These are phyloP conservation scores for Philhelius pedissequus DNA, from an alignment of 2,888 invertebrate genomes.

Conservation along the genomic window DNA sequence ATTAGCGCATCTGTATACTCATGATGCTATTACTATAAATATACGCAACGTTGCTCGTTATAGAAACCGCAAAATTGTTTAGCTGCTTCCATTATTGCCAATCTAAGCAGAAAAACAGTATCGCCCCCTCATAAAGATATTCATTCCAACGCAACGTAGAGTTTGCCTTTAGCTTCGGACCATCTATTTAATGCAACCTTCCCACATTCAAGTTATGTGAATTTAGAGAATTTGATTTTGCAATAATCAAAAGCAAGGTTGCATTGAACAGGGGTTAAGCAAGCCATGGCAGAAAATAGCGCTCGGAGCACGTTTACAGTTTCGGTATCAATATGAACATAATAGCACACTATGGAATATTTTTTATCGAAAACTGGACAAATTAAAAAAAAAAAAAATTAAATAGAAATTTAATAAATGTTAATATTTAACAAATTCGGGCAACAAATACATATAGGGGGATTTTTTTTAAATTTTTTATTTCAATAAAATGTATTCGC, in stretches of 20 bases:
- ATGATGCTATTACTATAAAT: too few species aligned
- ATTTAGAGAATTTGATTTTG: slow-evolving; percentile 33
- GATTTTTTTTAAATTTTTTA: too few species aligned
- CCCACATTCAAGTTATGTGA: slow-evolving; percentile 4
- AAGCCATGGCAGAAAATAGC: not conserved
- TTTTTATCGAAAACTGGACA: not conserved
- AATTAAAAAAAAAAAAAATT: not conserved
- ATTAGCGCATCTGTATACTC: too few species aligned
- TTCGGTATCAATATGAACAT: not conserved
- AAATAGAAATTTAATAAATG: too few species aligned
- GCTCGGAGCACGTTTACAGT: not conserved
- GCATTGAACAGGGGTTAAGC: slow-evolving; percentile 1
- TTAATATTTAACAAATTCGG: too few species aligned
- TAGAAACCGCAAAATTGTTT: slow-evolving; percentile 2
- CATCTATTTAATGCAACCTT: not conserved
- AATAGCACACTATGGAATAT: not conserved
- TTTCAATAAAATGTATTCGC: too few species aligned
- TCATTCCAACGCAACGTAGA: not conserved
- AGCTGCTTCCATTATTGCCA: slow-evolving; percentile 33
- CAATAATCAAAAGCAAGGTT: slow-evolving; percentile 37
- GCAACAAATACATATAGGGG: too few species aligned
- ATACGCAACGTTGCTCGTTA: not conserved
- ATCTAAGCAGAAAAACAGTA: slow-evolving; percentile 31
- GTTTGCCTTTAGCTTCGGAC: not conserved
- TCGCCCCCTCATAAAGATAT: not conserved